Base-by-base conservation (phyloP, 2,113 vertebrate genomes). In the Apeltes quadracus region DNA sequence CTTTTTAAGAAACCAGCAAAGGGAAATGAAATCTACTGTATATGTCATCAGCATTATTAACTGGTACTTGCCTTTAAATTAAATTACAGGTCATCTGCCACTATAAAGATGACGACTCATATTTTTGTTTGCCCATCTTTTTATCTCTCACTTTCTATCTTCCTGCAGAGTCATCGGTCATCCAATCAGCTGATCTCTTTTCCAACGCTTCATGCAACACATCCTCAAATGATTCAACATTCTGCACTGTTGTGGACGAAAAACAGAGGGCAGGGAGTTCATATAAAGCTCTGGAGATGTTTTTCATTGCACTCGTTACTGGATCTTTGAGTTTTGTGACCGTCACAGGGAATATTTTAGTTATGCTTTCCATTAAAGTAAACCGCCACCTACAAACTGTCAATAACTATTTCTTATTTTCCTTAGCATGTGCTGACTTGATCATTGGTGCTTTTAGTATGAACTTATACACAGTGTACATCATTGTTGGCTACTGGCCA, bases 341-440 rank as follows among this genome's bases (percentile, higher is more conserved):
- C 0, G 96, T 99, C 3, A 97, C 97, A 22, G 98, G 97, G 63
- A 99, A 99, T 83, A 96, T 99, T 88, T 88, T 99, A 72, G 98
- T 99, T 81, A 99, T 99, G 97, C 92, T 99, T 16, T 99, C 98
- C 78, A 99, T 99, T 90, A 99, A 99, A 90, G 98, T 99, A 25
- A 99, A 99, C 91, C 94, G 98, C 39, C 98, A 99, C 88, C 92
- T 99, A 63, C 97, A 99, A 89, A 99, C 98, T 0, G 96, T 99
- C 86, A 99, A 99, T 91, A 99, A 99, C 90, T 99, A 99, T 66
- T 99, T 99, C 84, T 90, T 99, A 29, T 99, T 99, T 89, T 98
- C 97, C 73, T 86, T 99, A 83, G 98, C 98, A 0, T 99, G 97
- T 0, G 98, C 98, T 0, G 98, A 99, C 65, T 92, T 99, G 82